Conservation (phyloP, 2,888 invertebrate species). For the Papilio demoleus region DNA sequence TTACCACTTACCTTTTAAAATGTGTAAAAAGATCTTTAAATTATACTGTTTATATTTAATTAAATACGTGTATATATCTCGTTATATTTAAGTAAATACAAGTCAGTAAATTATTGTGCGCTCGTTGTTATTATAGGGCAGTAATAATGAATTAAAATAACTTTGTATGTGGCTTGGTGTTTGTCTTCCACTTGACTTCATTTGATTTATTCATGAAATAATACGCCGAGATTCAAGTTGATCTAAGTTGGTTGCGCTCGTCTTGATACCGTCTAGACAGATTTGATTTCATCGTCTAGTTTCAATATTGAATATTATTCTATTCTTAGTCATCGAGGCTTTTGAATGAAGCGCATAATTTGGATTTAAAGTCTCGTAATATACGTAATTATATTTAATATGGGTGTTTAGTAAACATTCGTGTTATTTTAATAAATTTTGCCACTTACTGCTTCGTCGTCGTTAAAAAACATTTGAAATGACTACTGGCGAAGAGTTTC, state of each 20-base stretch:
- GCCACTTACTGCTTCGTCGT: too few relatives aligned
- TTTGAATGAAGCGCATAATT: neutral
- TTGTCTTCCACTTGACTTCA: constrained; percentile 11
- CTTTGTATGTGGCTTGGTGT: neutral
- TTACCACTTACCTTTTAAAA: too few relatives aligned
- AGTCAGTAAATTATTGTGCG: neutral
- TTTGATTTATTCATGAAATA: constrained; percentile 18
- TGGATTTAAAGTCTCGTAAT: neutral
- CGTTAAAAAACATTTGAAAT: neutral
- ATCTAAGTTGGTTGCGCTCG: constrained; percentile 12
- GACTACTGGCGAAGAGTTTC: neutral
- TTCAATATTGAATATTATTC: neutral
- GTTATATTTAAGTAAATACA: neutral
- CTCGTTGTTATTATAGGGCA: neutral
- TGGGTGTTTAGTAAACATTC: too few relatives aligned
- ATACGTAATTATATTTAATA: too few relatives aligned
- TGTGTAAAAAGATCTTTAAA: too few relatives aligned
- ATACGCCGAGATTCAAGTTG: constrained; percentile 3
- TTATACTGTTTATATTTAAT: neutral
- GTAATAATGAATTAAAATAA: constrained; percentile 1
- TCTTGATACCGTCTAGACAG: constrained; percentile 30
- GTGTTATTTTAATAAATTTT: too few relatives aligned
- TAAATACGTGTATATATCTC: neutral
- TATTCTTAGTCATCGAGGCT: constrained; percentile 2
- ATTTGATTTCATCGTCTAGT: constrained; percentile 18